Conservation (phyloP, 2,113 vertebrate genomes). For the Microcebus tavaratra region DNA sequence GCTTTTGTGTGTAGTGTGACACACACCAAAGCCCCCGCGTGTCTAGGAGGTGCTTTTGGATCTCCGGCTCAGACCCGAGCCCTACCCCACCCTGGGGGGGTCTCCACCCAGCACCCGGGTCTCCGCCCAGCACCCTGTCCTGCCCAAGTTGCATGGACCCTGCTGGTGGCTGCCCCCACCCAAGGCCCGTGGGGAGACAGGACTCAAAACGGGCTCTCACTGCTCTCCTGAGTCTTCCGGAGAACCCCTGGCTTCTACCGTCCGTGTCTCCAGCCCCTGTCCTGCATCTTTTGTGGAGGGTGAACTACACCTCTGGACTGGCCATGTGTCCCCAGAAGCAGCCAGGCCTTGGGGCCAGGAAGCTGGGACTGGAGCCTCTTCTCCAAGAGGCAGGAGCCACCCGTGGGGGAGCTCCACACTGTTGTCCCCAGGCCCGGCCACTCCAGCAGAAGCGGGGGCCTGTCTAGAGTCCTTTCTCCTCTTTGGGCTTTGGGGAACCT, state of each 20-base stretch:
- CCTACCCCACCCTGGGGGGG: background rate
- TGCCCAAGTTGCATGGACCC: background rate
- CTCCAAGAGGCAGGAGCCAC: too few species aligned
- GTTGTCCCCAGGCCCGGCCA: background rate
- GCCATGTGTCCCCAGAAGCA: rapidly evolving
- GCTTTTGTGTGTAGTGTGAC: background rate
- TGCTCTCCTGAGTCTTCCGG: background rate
- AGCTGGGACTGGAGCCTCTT: too few species aligned
- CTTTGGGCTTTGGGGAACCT: background rate
- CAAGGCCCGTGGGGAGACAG: background rate
- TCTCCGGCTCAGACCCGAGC: background rate
- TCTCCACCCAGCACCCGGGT: too few species aligned
- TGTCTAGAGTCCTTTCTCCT: background rate
- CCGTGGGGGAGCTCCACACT: background rate
- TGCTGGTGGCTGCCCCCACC: background rate
- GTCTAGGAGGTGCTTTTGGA: background rate
- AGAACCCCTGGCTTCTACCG: background rate
- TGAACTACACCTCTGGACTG: background rate
- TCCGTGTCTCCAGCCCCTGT: background rate
- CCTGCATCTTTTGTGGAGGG: background rate
- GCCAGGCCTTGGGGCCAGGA: background rate
- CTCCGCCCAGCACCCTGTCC: background rate
- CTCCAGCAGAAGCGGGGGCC: background rate
- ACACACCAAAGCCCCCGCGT: background rate
- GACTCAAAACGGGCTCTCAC: background rate